Conservation (phyloP, 2,113 vertebrate genomes). For the Rhinoptilus africanus region DNA sequence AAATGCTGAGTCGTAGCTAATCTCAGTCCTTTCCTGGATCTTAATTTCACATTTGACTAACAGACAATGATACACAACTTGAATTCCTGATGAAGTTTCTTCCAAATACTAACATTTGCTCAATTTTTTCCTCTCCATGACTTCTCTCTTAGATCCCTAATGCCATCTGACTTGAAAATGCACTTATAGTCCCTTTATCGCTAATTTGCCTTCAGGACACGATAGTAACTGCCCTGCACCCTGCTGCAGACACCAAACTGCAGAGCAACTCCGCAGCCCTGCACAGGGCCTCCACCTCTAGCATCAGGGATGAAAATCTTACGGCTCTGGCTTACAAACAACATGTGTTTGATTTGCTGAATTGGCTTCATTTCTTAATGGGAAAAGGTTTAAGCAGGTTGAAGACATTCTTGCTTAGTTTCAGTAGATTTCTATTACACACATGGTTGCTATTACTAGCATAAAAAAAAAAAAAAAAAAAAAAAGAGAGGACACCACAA, state of each 20-base stretch:
- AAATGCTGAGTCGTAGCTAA: background rate
- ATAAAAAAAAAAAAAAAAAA: background rate
- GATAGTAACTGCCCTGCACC: background rate
- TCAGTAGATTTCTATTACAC: background rate
- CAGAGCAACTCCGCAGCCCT: background rate
- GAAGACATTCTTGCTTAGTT: background rate
- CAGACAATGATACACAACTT: background rate
- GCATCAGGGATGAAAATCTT: background rate
- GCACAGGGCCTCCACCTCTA: background rate
- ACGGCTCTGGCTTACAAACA: background rate
- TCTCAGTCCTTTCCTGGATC: background rate
- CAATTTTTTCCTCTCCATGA: background rate
- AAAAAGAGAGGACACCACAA: background rate
- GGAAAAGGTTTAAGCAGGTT: background rate
- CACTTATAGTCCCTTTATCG: background rate
- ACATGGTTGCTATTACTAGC: background rate
- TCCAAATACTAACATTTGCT: background rate
- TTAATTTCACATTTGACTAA: background rate
- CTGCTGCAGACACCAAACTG: background rate
- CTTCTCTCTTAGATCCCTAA: background rate
- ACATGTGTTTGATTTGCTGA: background rate
- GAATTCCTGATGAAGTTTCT: background rate
- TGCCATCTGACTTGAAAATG: background rate
- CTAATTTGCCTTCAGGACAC: background rate
- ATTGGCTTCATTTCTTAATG: background rate